Evolutionary conservation across 2,888 invertebrate species (phyloP).

Genomic region (Arrhopalites spinosus): DNA sequence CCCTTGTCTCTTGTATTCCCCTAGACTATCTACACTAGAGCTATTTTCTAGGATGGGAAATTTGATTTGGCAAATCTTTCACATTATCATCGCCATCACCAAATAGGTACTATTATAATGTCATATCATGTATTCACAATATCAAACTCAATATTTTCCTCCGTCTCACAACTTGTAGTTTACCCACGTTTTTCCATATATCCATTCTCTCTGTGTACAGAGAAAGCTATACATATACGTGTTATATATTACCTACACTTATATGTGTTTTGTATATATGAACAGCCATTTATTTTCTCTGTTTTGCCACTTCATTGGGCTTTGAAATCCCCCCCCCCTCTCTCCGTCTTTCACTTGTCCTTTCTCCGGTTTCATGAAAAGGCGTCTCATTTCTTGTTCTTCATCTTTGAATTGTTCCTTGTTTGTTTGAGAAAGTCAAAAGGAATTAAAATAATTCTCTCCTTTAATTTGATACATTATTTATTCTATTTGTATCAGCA

Average conservation of each 20-base stretch:
- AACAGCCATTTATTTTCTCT: neutral
- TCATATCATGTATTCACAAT: neutral
- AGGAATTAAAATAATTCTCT: no score
- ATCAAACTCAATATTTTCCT: neutral
- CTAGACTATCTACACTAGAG: neutral
- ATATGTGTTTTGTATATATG: neutral
- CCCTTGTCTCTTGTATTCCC: neutral
- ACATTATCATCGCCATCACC: constrained; percentile 6
- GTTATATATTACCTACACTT: no score
- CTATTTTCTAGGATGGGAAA: constrained; percentile 6
- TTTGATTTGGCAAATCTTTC: constrained; percentile 12
- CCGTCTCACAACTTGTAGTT: neutral
- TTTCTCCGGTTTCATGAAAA: neutral
- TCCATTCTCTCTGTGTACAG: no score
- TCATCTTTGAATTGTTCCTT: no score
- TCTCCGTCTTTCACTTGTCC: neutral
- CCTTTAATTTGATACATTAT: no score
- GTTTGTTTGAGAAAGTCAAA: no score
- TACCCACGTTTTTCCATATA: no score
- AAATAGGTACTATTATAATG: neutral
- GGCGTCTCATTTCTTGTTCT: no score
- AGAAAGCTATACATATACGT: no score
- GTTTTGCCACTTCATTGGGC: no score
- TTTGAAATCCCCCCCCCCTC: neutral
- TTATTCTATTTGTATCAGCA: no score